Conservation (phyloP, 2,113 vertebrate genomes). For the Andinoacara biseriatus region DNA sequence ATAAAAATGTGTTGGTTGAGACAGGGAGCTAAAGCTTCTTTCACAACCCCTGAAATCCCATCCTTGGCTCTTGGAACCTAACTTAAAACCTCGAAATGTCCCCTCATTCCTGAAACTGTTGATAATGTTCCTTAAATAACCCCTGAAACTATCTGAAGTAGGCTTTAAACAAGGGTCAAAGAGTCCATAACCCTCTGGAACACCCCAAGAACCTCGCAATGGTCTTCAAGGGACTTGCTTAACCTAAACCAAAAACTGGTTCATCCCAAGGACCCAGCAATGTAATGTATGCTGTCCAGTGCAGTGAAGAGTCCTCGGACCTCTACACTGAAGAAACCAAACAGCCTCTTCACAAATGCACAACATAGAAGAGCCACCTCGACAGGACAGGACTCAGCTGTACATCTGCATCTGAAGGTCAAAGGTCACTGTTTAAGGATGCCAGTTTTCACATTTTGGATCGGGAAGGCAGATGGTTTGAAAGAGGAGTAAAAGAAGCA, state of each 20-base stretch:
- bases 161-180: neutral
- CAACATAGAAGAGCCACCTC: too few relatives aligned
- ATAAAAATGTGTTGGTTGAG: neutral
- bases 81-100: neutral
- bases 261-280: too few relatives aligned
- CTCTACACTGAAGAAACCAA: too few relatives aligned
- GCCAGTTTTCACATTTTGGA: too few relatives aligned
- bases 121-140: neutral
- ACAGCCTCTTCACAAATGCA: too few relatives aligned
- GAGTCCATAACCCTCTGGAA: neutral
- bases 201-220: neutral
- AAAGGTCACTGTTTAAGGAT: too few relatives aligned
- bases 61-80: neutral
- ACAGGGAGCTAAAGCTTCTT: neutral
- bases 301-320: too few relatives aligned
- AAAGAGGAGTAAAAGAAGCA: too few relatives aligned
- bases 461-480: too few relatives aligned
- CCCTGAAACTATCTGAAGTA: neutral
- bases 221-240: neutral
- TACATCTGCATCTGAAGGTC: too few relatives aligned
- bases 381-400: too few relatives aligned
- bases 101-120: neutral
- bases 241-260: neutral
- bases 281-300: too few relatives aligned
- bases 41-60: neutral